phyloP scores from a whole-genome alignment of 53 echinoderm and acorn worm genomes.

The Holothuria leucospilota region DNA sequence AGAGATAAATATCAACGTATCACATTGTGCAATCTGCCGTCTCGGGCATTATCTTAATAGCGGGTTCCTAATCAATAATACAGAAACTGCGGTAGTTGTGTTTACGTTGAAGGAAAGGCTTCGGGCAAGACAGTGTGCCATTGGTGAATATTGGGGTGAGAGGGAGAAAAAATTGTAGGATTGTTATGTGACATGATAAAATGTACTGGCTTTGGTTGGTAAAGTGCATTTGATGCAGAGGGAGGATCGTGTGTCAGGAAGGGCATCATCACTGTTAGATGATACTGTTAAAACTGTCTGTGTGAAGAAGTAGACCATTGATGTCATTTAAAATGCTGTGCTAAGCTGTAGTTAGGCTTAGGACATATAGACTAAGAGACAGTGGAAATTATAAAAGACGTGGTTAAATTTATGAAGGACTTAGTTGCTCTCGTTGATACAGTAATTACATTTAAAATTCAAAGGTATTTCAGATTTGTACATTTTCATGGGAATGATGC shows the following conservation, averaged over 20 bases:
- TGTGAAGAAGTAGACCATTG: no score
- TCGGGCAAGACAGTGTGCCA: constrained; percentile 15
- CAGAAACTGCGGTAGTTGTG: constrained; percentile 34
- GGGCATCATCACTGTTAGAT: no score
- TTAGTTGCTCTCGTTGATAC: no score
- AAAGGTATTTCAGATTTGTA: no score
- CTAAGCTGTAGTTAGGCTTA: no score
- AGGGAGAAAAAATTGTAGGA: not conserved
- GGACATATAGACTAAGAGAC: no score
- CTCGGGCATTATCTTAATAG: constrained; percentile 37
- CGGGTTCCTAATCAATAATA: constrained; percentile 33
- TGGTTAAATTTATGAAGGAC: no score
- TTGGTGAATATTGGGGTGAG: constrained; percentile 24
- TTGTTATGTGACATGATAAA: constrained; percentile 25
- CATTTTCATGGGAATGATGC: no score
- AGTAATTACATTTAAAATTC: no score
- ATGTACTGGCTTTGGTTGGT: not conserved
- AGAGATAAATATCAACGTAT: constrained; percentile 48
- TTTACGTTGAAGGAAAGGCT: constrained; percentile 19
- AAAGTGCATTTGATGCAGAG: constrained; percentile 14
- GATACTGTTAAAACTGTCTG: no score
- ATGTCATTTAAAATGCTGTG: no score
- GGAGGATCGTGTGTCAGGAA: not conserved
- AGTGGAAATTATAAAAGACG: no score
- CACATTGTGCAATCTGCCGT: constrained; percentile 41